phyloP scores from a whole-genome alignment of 2,113 vertebrate genomes.

The Thamnophis sirtalis region DNA sequence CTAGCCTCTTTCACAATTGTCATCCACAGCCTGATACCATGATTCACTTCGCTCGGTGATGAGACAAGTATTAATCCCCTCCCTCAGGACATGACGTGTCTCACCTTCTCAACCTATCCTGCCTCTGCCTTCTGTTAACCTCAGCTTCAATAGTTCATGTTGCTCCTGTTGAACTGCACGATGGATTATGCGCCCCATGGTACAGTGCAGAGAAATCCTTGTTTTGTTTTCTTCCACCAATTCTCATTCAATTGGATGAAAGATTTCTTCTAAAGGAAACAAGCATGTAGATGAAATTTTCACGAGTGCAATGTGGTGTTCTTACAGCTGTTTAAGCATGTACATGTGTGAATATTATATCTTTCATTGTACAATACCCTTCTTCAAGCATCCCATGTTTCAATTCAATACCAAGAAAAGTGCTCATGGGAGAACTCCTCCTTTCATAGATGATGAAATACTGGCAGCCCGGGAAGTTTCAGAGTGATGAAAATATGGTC shows the following conservation, averaged over 20 bases:
- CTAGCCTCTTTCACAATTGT: slow-evolving; percentile 36
- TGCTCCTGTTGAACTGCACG: background rate
- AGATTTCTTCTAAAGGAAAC: background rate
- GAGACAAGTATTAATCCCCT: slow-evolving; percentile 33
- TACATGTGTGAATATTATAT: background rate
- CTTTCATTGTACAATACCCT: background rate
- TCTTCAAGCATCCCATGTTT: background rate
- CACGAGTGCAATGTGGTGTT: background rate
- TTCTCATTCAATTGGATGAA: background rate
- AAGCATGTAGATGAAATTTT: background rate
- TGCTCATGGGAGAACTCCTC: background rate
- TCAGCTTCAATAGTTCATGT: background rate
- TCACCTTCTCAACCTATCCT: slow-evolving; percentile 26
- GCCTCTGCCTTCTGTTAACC: background rate
- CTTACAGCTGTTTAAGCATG: background rate
- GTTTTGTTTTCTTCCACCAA: background rate
- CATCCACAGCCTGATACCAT: slow-evolving; percentile 35
- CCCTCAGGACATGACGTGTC: slow-evolving; percentile 27
- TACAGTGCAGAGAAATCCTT: background rate
- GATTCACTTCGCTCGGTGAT: slow-evolving; percentile 9
- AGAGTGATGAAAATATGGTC: background rate
- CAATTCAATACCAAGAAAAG: background rate
- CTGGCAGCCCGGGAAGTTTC: background rate
- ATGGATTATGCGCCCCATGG: background rate
- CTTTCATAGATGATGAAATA: background rate